Percentiles rank a stretch among this genome's conserved stretches.
phyloP scores from a whole-genome alignment of 1,140 invertebrate species.

The Drosophila tristis region DNA sequence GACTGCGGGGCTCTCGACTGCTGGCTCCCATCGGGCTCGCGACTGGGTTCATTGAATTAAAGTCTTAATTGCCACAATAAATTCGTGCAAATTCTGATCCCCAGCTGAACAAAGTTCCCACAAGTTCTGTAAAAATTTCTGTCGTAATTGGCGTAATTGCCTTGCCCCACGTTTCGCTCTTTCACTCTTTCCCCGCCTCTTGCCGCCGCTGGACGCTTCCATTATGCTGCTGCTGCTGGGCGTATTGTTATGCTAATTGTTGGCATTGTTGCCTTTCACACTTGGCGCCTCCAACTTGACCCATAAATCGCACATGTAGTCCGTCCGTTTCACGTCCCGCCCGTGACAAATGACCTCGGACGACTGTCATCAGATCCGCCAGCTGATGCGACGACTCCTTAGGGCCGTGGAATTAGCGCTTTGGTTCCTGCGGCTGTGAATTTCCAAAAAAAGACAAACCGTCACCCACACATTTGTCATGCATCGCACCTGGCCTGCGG shows the following conservation, averaged over 20 bases:
- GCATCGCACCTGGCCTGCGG: conserved; percentile 28
- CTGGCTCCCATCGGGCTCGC: not conserved
- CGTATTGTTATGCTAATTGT: conserved; percentile 66
- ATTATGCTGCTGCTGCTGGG: conserved; percentile 36
- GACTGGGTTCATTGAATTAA: conserved; percentile 71
- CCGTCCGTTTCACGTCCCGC: not conserved
- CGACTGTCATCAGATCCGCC: conserved; percentile 4
- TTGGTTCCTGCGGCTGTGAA: conserved; percentile 12
- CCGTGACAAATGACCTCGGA: conserved; percentile 52
- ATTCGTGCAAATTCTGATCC: conserved; percentile 67
- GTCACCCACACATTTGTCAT: conserved; percentile 23
- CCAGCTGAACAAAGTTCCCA: conserved; percentile 68
- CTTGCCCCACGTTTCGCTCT: conserved; percentile 36
- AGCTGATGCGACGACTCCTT: conserved; percentile 21
- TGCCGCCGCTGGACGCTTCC: conserved; percentile 41
- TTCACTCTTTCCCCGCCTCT: conserved; percentile 15
- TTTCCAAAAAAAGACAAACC: conserved; percentile 14
- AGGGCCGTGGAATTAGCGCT: conserved; percentile 32
- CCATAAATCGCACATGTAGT: conserved; percentile 41
- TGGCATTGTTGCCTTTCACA: conserved; percentile 31
- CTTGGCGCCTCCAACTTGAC: conserved; percentile 63
- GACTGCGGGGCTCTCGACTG: conserved; percentile 8
- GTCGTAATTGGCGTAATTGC: conserved; percentile 77
- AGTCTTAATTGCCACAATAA: conserved; percentile 76
- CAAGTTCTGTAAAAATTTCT: conserved; percentile 55